These are phyloP conservation scores for Pocillopora verrucosa DNA, from an alignment of 64 coral and sea anemone genomes.

Conservation along the genomic window DNA sequence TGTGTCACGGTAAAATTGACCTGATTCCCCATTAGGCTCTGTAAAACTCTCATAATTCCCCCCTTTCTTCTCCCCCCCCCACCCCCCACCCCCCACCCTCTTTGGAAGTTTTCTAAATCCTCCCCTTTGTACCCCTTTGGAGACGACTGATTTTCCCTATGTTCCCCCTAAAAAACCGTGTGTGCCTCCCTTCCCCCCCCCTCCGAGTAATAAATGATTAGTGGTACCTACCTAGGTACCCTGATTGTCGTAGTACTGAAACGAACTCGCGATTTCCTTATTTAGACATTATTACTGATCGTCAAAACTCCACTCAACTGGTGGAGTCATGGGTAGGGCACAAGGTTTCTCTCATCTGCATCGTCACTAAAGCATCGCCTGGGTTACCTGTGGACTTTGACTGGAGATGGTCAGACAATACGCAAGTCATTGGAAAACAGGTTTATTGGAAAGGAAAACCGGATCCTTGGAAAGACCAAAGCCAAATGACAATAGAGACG, in stretches of 20 bases:
- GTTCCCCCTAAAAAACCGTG: no score
- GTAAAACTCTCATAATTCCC: background rate
- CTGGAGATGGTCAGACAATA: background rate
- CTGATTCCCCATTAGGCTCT: background rate
- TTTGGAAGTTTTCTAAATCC: no score
- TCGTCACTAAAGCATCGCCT: background rate
- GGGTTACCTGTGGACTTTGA: background rate
- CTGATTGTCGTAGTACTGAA: background rate
- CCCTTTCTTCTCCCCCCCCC: no score
- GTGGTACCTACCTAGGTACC: no score
- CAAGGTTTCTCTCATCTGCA: background rate
- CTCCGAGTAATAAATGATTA: no score
- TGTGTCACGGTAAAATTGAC: no score
- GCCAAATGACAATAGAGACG: background rate
- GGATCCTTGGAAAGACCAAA: background rate
- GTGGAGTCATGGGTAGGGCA: conserved; percentile 13
- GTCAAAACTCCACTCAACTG: background rate
- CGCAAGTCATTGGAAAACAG: background rate
- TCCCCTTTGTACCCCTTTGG: no score
- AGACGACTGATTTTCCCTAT: no score
- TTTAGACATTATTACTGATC: conserved; percentile 15
- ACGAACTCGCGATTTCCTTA: background rate
- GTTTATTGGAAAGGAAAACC: background rate
- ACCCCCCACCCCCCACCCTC: no score
- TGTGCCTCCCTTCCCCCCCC: no score